Evolutionary conservation across 2,113 vertebrate genomes (phyloP).

Genomic region (Dipodomys spectabilis): DNA sequence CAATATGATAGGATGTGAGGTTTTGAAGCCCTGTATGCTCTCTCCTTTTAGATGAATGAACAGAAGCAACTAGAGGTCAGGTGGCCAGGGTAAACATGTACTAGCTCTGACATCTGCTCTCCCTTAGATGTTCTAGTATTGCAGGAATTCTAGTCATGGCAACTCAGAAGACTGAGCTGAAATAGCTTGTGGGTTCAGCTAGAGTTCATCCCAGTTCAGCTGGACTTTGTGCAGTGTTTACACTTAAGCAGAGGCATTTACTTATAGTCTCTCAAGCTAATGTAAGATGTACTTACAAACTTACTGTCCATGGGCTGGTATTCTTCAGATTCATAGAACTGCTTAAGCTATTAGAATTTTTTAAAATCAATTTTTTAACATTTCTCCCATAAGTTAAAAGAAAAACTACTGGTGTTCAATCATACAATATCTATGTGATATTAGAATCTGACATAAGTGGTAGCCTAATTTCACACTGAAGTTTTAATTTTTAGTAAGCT

Average conservation of each 20-base stretch:
- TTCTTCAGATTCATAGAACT: conserved; percentile 6
- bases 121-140: conserved; percentile 7
- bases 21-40: not conserved
- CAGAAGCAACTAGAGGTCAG: not conserved
- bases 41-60: conserved; percentile 18
- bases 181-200: conserved; percentile 51
- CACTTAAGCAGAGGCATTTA: conserved; percentile 41
- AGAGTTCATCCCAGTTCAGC: conserved; percentile 40
- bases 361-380: conserved; percentile 20
- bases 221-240: conserved; percentile 54
- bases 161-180: conserved; percentile 31
- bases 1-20: not conserved
- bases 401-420: conserved; percentile 3
- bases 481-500: conserved; percentile 46
- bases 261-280: conserved; percentile 45
- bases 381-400: not conserved
- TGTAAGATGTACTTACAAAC: not conserved
- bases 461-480: conserved; percentile 17
- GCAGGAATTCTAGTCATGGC: conserved; percentile 23
- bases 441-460: not conserved
- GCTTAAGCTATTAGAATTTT: conserved; percentile 47
- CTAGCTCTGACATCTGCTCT: conserved; percentile 22
- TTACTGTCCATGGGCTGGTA: not conserved
- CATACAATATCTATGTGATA: not conserved
- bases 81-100: conserved; percentile 1